Evolutionary conservation across 2,113 vertebrate genomes (phyloP).

Genomic region (Phainopepla nitens): DNA sequence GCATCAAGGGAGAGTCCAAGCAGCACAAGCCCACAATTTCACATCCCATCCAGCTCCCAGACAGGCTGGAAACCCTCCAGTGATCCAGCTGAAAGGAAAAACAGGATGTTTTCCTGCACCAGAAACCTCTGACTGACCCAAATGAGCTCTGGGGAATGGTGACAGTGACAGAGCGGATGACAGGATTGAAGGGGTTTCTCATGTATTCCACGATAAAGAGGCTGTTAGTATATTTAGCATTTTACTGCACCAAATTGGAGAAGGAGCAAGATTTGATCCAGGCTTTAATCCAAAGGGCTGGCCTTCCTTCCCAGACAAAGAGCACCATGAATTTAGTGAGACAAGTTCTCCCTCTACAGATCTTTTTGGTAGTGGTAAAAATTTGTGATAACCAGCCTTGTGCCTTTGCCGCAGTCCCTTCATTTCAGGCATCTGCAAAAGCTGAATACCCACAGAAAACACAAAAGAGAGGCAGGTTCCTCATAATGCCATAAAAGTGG

Average conservation of each 20-base stretch:
- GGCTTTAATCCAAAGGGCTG: not conserved
- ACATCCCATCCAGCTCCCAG: not conserved
- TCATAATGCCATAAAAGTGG: not conserved
- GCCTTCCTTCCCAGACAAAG: not conserved
- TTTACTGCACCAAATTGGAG: not conserved
- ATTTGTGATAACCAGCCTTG: not conserved
- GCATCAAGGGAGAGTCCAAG: not conserved
- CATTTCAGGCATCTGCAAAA: not conserved
- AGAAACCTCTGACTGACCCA: not conserved
- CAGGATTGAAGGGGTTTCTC: not conserved
- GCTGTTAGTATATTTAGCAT: not conserved
- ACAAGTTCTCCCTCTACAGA: not conserved
- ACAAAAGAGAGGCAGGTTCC: not conserved
- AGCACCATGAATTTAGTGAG: not conserved
- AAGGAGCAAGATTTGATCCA: not conserved
- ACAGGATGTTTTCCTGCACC: not conserved
- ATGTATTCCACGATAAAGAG: not conserved
- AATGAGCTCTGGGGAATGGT: not conserved
- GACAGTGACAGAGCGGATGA: not conserved
- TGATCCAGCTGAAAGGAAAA: not conserved
- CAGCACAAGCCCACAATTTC: not conserved
- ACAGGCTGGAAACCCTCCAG: not conserved
- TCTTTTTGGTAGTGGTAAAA: not conserved
- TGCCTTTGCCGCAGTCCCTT: not conserved
- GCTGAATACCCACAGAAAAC: not conserved